A percentile compares a stretch with the other conserved stretches of the same genome.
phyloP scores from a whole-genome alignment of 2,113 vertebrate species.

The Paradisaea rubra region DNA sequence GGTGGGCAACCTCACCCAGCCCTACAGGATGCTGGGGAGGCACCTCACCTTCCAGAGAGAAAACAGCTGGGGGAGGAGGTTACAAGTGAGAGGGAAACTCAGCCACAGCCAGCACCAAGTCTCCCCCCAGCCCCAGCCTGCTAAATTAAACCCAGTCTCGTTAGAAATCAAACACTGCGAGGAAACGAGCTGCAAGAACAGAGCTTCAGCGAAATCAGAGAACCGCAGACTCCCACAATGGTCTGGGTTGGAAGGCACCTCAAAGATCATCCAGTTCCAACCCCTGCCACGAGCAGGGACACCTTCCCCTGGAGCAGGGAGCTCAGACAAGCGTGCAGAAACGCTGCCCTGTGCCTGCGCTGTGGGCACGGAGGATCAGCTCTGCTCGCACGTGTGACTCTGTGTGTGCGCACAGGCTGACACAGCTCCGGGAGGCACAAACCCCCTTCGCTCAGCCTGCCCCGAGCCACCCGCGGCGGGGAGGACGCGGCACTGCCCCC shows the following conservation, averaged over 20 bases:
- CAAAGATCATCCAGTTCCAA: not conserved
- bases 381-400: not conserved
- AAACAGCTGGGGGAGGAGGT: not conserved
- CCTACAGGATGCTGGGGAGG: not conserved
- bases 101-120: not conserved
- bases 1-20: not conserved
- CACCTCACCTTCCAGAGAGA: not conserved
- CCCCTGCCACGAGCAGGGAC: not conserved
- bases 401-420: accelerated
- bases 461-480: not conserved
- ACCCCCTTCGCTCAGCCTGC: accelerated
- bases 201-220: not conserved
- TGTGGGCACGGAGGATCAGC: not conserved
- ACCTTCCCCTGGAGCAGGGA: not conserved
- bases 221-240: not conserved
- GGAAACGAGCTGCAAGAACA: not conserved
- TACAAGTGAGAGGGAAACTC: not conserved
- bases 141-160: not conserved
- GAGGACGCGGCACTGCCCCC: not conserved
- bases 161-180: accelerated
- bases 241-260: not conserved
- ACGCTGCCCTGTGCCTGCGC: not conserved
- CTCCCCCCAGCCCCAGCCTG: not conserved
- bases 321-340: accelerated
- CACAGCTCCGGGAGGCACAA: not conserved